Conservation (phyloP, 2,888 invertebrate species). For the Eutolmus rufibarbis region DNA sequence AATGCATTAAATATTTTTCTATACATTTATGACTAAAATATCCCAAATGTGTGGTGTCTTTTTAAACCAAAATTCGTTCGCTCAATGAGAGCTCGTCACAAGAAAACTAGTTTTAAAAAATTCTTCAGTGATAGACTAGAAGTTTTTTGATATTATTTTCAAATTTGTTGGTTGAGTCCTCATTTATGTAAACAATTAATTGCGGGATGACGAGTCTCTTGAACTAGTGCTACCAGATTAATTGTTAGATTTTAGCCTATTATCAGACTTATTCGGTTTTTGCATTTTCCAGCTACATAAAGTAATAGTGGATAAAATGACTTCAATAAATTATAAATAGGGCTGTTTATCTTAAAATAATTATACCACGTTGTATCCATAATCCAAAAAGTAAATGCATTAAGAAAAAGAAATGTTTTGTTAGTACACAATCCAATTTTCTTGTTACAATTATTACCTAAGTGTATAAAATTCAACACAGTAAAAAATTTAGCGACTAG, state of each 20-base stretch:
- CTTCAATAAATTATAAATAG: too few relatives aligned
- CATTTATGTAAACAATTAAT: not conserved
- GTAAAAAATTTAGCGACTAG: not conserved
- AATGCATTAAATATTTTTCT: not conserved
- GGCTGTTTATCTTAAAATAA: too few relatives aligned
- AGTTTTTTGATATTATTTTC: not conserved
- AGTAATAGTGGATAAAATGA: too few relatives aligned
- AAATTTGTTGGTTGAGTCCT: not conserved
- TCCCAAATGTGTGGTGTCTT: not conserved
- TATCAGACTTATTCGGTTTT: not conserved
- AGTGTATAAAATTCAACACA: not conserved
- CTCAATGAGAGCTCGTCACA: not conserved
- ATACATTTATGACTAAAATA: not conserved
- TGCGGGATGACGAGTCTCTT: not conserved
- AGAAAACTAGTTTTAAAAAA: not conserved
- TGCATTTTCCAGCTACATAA: not conserved
- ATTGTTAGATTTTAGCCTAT: not conserved
- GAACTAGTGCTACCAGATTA: not conserved
- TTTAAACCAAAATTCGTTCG: not conserved
- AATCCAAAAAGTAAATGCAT: not conserved
- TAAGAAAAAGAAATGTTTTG: not conserved
- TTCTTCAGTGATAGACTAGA: too few relatives aligned
- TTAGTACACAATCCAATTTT: not conserved
- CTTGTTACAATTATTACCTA: not conserved
- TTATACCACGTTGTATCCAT: not conserved